Conservation (phyloP, 2,888 invertebrate genomes). For the Atethmia centrago region DNA sequence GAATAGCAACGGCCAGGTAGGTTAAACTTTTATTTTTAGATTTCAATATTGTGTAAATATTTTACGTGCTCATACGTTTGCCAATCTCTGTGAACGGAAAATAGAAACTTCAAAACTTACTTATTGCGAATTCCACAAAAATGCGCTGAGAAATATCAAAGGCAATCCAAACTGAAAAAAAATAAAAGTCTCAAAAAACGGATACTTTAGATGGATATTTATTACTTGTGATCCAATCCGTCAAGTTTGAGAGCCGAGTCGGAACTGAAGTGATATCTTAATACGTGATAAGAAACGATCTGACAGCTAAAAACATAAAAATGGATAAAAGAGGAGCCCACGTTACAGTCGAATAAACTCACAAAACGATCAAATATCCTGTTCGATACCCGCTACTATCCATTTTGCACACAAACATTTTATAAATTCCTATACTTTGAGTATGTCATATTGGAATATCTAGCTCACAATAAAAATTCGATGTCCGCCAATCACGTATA, state of each 20-base stretch:
- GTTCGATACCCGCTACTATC: slow-evolving; percentile 28
- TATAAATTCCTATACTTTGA: slow-evolving; percentile 53
- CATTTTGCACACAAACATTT: slow-evolving; percentile 41
- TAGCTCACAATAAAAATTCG: slow-evolving; percentile 70
- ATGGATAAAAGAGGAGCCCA: slow-evolving; percentile 20
- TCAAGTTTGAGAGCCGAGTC: slow-evolving; percentile 2
- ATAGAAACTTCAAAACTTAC: neutral
- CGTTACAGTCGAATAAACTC: slow-evolving; percentile 46
- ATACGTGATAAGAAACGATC: slow-evolving; percentile 30
- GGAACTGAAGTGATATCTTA: slow-evolving; percentile 18
- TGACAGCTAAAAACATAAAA: slow-evolving; percentile 41
- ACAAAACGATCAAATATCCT: slow-evolving; percentile 43
- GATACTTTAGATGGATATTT: slow-evolving; percentile 19
- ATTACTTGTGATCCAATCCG: slow-evolving; percentile 29
- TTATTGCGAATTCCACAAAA: neutral
- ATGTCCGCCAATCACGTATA: slow-evolving; percentile 73
- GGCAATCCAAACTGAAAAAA: slow-evolving; percentile 10
- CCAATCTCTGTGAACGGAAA: neutral
- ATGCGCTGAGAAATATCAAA: neutral
- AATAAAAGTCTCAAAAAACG: slow-evolving; percentile 5
- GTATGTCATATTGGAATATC: slow-evolving; percentile 56
- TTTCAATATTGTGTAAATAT: neutral
- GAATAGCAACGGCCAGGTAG: slow-evolving; percentile 6
- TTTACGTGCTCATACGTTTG: neutral
- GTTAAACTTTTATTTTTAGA: slow-evolving; percentile 20